Base-by-base conservation (phyloP, 2,797 vertebrate genomes). In the Hoplostethus atlanticus region DNA sequence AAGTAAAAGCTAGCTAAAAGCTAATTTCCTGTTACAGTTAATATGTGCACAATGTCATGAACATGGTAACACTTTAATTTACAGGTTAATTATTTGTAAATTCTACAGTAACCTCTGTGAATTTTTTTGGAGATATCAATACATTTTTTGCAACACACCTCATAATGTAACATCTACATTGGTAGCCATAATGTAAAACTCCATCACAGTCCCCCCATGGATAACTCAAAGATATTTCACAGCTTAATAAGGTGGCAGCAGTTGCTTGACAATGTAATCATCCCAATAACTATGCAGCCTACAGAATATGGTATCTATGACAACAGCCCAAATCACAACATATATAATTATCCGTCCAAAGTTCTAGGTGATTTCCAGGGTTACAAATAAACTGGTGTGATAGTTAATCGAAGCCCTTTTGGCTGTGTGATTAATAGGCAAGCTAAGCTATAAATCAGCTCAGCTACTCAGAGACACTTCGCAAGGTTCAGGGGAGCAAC, bases 401-500 rank as follows among this genome's bases (percentile, higher is more conserved):
- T 12, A 57, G 59, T 55, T 44, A 5, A 50, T 51, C 25, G 58
- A 28, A 70, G 50, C 52, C 48, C 55, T 48, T 67, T 25, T 48
- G 57, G 31, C 69, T 47, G 1, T 4, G 46, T 68, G 60, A 30
- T 47, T 16, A 13, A 46, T 44, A 30, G 21, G 4, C 6, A 11
- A 28, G 6, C 15, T 48, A 51, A 51, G 8, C 12, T 11, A n/a
- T 11, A 52, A 40, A 40, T 28, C 62, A 64, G n/a, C 17, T 64
- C 8, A 55, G 30, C 48, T 83, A 50, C 66, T 66, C 68, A 61
- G 51, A 36, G 25, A 68, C 53, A 50, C 1, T 36, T 75, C 70
- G 65, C 40, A 1, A 0, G 21, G 55, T 51, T 12, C 61, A 80
- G 68, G 61, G 89, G 86, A 80, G 85, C 21, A 83, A 85, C 69